Evolutionary conservation across 1,140 invertebrate species (phyloP).

Genomic region (Gryllus bimaculatus): DNA sequence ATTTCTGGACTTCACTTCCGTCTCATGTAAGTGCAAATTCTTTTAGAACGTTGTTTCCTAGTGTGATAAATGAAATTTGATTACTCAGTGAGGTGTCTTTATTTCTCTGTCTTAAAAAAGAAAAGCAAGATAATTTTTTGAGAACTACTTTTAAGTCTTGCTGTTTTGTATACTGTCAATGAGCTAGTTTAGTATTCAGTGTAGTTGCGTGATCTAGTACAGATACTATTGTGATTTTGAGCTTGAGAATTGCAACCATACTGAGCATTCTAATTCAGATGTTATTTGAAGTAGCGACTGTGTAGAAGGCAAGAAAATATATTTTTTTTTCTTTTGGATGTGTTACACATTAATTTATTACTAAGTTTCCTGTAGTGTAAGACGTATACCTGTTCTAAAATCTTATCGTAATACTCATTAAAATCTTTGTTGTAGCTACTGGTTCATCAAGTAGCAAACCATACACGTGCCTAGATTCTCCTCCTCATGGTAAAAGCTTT

Average conservation of each 20-base stretch:
- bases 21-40: conserved; percentile 46
- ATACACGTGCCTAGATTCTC: conserved; percentile 51
- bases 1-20: conserved; percentile 56
- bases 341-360: no score
- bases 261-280: no score
- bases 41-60: neutral
- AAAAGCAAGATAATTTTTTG: neutral
- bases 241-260: no score
- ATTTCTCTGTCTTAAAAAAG: neutral
- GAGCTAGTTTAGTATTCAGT: no score
- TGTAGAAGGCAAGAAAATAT: neutral
- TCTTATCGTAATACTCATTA: no score
- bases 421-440: neutral
- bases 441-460: conserved; percentile 51
- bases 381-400: no score
- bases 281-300: neutral
- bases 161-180: no score
- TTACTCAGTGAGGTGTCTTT: neutral
- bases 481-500: conserved; percentile 30
- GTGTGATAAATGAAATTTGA: neutral
- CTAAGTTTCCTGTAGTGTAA: no score
- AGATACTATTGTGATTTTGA: no score
- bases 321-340: no score
- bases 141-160: no score
- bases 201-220: no score